Evolutionary conservation across 2,113 vertebrate species (phyloP).

Genomic region (Siniperca knerii): DNA sequence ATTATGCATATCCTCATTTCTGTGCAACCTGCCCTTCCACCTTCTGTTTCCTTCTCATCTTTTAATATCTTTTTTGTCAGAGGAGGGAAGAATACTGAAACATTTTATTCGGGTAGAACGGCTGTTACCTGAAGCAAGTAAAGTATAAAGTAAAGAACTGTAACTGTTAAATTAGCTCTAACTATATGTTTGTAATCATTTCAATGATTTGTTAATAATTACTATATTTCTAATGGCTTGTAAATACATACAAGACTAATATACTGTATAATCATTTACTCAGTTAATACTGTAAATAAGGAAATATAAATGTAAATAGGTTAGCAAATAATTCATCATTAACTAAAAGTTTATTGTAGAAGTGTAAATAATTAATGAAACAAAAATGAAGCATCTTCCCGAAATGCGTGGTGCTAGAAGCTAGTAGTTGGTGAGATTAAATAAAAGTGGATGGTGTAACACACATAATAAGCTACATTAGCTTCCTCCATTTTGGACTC

Average conservation of each 20-base stretch:
- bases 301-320: not conserved
- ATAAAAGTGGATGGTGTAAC: not conserved
- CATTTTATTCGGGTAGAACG: not conserved
- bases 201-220: not conserved
- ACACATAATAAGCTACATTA: not conserved
- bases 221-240: not conserved
- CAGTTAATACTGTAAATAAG: not conserved
- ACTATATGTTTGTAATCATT: not conserved
- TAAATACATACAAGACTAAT: not conserved
- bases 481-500: not conserved
- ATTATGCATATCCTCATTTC: constrained; percentile 34
- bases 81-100: not conserved
- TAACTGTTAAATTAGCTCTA: not conserved
- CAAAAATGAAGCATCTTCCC: too few relatives aligned
- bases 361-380: not conserved
- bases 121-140: not conserved
- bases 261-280: not conserved
- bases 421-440: not conserved
- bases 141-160: not conserved
- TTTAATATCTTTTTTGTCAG: constrained; percentile 33
- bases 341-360: not conserved
- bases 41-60: constrained; percentile 17
- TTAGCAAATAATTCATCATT: not conserved
- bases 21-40: constrained; percentile 40
- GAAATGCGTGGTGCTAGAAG: too few relatives aligned